Evolutionary conservation across 1,140 invertebrate genomes (phyloP), one percentile per base, ranked within the genome.

Genomic region (Anthonomus grandis): DNA sequence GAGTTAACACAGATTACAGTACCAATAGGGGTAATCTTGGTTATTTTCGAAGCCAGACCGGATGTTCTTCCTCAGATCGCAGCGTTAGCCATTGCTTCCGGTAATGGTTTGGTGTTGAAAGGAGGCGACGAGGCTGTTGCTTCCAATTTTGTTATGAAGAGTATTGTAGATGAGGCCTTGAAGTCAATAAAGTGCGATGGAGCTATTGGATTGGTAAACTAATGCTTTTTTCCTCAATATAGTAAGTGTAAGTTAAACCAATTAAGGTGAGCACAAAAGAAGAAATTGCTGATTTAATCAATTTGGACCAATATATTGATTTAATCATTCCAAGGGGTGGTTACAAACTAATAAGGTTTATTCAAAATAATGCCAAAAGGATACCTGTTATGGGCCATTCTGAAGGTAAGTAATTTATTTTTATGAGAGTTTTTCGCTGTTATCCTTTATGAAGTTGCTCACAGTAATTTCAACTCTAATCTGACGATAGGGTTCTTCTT

Each of bases 331-430:
- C 97, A 2, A 79, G 97, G 34, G 97, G 97, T 0, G 97, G 95
- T 15, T 90, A 85, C 4, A 89, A 97, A n/a, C 78, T 99, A 27
- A 95, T 99, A 0, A 79, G 85, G 15, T 86, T 76, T 54, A 97
- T 98, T 52, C 94, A 97, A 70, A 78, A 87, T 34, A 87, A 94
- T 68, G 94, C 91, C 13, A 86, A 93, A 72, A 81, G 97, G 53
- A 98, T 99, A 67, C 97, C 97, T 0, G 97, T 99, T 0, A 78
- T 99, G 39, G 97, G 97, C 9, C 97, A 99, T 75, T 93, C 95
- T 47, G 97, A 99, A 78, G 97, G 63, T 62, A 44, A 46, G n/a
- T n/a, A n/a, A n/a, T n/a, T n/a, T n/a, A n/a, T 15, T 17, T 5
- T 13, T 12, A 17, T 39, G 15, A 13, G 1, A 15, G 13, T 25